Conservation (phyloP, 2,113 vertebrate species). For the Eretmochelys imbricata region DNA sequence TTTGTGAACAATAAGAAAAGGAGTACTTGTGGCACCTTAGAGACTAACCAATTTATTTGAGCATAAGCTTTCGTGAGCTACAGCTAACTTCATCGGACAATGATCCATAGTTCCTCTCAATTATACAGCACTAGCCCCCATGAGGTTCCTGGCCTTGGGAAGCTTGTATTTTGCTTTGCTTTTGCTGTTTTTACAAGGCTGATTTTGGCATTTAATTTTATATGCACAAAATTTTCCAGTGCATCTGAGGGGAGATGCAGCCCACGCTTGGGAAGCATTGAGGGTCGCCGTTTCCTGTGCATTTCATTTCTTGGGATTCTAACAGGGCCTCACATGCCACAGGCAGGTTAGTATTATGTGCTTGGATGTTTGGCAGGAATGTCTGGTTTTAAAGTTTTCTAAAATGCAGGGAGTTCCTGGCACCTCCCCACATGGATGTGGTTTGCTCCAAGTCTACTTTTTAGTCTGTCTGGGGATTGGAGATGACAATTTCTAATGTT, state of each 20-base stretch:
- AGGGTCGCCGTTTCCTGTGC: neutral
- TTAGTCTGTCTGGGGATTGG: neutral
- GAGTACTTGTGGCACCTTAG: no score
- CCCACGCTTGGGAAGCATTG: neutral
- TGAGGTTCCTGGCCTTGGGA: neutral
- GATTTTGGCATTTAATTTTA: neutral
- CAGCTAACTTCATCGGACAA: neutral
- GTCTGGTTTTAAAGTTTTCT: neutral
- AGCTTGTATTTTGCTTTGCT: neutral
- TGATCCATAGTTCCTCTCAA: neutral
- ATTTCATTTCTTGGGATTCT: neutral
- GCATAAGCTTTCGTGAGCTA: no score
- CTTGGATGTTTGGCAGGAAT: neutral
- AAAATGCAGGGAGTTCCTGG: neutral
- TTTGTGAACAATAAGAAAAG: neutral
- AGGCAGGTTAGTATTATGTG: neutral
- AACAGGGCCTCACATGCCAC: neutral
- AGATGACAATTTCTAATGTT: neutral
- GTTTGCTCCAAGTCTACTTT: neutral
- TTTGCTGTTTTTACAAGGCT: neutral
- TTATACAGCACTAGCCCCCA: neutral
- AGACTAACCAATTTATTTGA: no score
- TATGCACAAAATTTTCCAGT: neutral
- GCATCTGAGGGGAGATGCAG: neutral
- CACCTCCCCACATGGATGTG: neutral